Percentiles rank a stretch among this genome's conserved stretches.
These are phyloP conservation scores for Nesidiocoris tenuis DNA, from an alignment of 2,888 invertebrate genomes.

Conservation along the genomic window DNA sequence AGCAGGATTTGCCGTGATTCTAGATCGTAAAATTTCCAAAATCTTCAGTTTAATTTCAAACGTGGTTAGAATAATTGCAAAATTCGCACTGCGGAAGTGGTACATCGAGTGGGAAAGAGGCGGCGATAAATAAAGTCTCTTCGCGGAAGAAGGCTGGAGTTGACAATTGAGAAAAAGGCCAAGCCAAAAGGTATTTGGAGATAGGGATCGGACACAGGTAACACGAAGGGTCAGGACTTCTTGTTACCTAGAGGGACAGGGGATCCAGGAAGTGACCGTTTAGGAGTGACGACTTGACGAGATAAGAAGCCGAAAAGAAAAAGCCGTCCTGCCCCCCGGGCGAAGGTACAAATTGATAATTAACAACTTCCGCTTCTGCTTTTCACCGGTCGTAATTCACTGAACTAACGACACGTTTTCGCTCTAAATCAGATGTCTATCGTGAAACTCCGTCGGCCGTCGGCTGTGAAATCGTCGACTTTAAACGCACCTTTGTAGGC, in stretches of 20 bases:
- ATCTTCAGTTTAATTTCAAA: too few species aligned
- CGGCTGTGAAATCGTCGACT: not conserved
- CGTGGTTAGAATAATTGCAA: too few species aligned
- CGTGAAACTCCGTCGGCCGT: too few species aligned
- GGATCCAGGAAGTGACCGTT: not conserved
- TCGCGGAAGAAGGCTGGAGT: not conserved
- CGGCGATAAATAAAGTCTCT: not conserved
- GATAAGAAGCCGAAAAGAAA: not conserved
- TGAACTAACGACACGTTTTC: not conserved
- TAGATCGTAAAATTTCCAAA: too few species aligned
- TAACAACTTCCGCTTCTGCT: not conserved
- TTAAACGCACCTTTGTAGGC: not conserved
- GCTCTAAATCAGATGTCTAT: not conserved
- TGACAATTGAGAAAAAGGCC: not conserved
- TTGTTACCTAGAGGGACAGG: not conserved
- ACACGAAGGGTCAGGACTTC: not conserved
- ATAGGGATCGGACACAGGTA: not conserved
- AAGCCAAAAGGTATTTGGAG: too few species aligned
- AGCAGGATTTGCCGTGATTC: too few species aligned
- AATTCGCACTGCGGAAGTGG: too few species aligned
- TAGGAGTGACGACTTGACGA: not conserved
- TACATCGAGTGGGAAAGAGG: not conserved
- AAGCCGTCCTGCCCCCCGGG: not conserved
- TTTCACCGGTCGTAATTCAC: not conserved
- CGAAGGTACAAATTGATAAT: not conserved